Evolutionary conservation across 2,113 vertebrate genomes (phyloP), one percentile per base, ranked within the genome.

Genomic region (Atractosteus spatula): DNA sequence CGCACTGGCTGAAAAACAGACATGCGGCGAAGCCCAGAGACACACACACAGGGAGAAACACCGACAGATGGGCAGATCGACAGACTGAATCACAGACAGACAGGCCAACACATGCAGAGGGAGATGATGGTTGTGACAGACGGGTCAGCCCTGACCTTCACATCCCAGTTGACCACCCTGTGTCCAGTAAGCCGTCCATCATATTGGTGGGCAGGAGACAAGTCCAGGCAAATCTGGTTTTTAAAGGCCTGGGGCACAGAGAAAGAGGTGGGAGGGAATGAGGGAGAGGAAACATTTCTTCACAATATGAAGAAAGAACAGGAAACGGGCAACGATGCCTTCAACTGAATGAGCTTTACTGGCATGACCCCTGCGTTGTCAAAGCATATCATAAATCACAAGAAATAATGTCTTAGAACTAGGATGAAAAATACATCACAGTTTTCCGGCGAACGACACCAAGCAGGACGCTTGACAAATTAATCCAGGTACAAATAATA

Each of bases 141-240:
- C 45, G 8, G 55, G 41, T 16, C 3, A 41, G 68, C 4, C 17
- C 16, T 0, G 69, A 98, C 97, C 95, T 98, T 99, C 80, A 98
- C 78, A 2, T 97, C 94, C 96, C 97, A 98, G 77, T 95, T 98
- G 79, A 96, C 92, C 41, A 98, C 96, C 41, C 90, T 89, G 84
- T 99, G 94, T 4, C 97, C 97, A 0, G 97, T 99, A 76, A 99
- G 89, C 66, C 97, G 93, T 74, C 97, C 97, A 0, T 99, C 95
- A 68, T 97, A 91, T 14, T 84, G 66, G 0, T 94, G 95, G 80
- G 92, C 91, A 11, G 95, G 94, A 11, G 97, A 95, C 55, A 99
- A 90, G 80, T 99, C 97, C 85, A 95, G 79, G 81, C 97, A 99
- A 84, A 97, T 98, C 82, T 99, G 97, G 80, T 88, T 95, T 86